Evolutionary conservation across 2,113 vertebrate species (phyloP), one percentile per base, ranked within the genome.

Genomic region (Colinus virginianus): DNA sequence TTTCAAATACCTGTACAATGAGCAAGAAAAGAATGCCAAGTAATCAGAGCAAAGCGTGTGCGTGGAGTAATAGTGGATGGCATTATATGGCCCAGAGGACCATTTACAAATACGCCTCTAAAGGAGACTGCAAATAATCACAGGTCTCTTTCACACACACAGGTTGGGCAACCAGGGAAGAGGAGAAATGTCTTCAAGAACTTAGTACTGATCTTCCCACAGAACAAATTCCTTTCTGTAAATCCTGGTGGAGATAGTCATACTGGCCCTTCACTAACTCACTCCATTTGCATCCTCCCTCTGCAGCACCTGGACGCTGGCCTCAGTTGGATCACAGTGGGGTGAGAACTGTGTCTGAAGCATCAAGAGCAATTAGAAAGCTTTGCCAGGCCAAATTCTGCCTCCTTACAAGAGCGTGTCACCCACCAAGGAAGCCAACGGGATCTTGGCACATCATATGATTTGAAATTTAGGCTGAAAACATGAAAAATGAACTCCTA

Each of bases 221-320:
- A 89, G 43, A 83, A 43, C 6, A 67, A 90, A 26, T 36, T n/a
- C 32, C 40, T 71, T 64, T 14, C 30, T 49, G 40, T 30, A 87
- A 4, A 48, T n/a, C 0, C 9, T 64, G 11, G 30, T 34, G 46
- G 38, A 6, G 7, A 10, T 1, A 53, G 15, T 34, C 2, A 0
- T 49, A 10, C 6, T 45, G 40, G 63, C 6, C 40, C 13, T 91
- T 89, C 53, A 70, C 18, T 85, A 77, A 36, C 7, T 6, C 38
- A 34, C 40, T 9, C 7, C 1, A 1, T 23, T 74, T 38, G 21
- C 28, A 8, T 64, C 20, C 61, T 59, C 51, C 11, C 15, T 59
- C 34, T 56, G 46, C 38, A 90, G 30, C 40, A 72, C 36, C 26
- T 30, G 36, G 5, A 19, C 56, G 58, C 23, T 45, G 51, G 12